Evolutionary conservation across 2,113 vertebrate genomes (phyloP).

Genomic region (Chamaea fasciata): DNA sequence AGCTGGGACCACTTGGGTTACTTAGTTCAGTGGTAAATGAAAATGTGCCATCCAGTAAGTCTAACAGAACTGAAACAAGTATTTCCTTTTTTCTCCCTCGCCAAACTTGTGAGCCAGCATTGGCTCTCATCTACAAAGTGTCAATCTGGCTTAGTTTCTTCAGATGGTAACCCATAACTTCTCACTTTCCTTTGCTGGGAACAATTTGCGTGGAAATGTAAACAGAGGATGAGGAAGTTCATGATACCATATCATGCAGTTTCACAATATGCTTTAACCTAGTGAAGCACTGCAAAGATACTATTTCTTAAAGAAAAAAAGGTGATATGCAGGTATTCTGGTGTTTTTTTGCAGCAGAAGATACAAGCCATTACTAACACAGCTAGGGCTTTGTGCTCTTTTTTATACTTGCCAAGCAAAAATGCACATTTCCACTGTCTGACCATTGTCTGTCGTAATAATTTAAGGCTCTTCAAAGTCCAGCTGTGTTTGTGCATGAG

Average conservation of each 20-base stretch:
- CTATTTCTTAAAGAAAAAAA: neutral
- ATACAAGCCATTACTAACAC: neutral
- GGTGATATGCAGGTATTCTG: neutral
- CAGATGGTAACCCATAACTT: neutral
- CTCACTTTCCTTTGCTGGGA: constrained; percentile 22
- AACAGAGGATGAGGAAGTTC: constrained; percentile 39
- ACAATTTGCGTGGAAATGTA: constrained; percentile 15
- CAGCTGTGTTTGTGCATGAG: neutral
- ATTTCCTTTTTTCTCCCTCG: neutral
- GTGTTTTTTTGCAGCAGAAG: neutral
- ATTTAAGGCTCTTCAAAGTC: neutral
- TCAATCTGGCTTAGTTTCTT: neutral
- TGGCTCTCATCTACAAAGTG: neutral
- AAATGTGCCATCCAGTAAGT: neutral
- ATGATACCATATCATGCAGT: neutral
- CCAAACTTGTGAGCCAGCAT: neutral
- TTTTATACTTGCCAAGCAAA: neutral
- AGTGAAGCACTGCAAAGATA: neutral
- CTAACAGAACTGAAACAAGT: constrained; percentile 31
- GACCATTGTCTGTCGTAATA: neutral
- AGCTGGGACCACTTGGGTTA: neutral
- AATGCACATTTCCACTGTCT: neutral
- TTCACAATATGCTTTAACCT: neutral
- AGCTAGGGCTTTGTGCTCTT: neutral
- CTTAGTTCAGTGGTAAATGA: neutral